A percentile compares a stretch with the other conserved stretches of the same genome.
Conservation (phyloP, 2,797 vertebrate species). For the Lateolabrax maculatus region DNA sequence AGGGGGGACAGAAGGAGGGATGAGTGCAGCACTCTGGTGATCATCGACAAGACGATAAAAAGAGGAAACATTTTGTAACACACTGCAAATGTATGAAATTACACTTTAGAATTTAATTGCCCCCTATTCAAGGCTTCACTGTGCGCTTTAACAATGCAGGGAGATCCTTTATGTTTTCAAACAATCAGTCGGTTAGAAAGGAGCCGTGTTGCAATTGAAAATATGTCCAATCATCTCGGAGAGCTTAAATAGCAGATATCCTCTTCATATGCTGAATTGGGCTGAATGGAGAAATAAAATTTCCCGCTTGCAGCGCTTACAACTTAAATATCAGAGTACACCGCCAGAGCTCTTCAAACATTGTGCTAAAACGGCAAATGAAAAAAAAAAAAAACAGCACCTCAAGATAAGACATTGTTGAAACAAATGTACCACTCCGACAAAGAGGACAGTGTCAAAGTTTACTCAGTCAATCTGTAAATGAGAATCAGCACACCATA, state of each 20-base stretch:
- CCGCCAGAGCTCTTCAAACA: conserved; percentile 48
- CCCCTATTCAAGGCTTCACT: conserved; percentile 86
- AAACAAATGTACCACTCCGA: conserved; percentile 63
- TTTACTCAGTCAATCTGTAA: conserved; percentile 70
- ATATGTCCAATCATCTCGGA: conserved; percentile 68
- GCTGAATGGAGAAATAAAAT: conserved; percentile 48
- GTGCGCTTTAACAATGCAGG: conserved; percentile 74
- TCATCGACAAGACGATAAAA: conserved; percentile 78
- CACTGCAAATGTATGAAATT: conserved; percentile 82
- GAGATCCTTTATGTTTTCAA: conserved; percentile 79
- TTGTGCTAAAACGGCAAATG: conserved; percentile 22
- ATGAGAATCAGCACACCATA: conserved; percentile 52
- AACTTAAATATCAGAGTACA: conserved; percentile 42
- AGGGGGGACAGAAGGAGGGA: conserved; percentile 56
- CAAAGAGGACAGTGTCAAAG: conserved; percentile 62
- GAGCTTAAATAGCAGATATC: conserved; percentile 70
- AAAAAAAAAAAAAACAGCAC: conserved; percentile 35
- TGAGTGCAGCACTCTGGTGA: conserved; percentile 74
- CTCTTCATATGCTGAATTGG: conserved; percentile 56
- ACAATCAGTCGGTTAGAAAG: conserved; percentile 76
- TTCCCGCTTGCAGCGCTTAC: conserved; percentile 21
- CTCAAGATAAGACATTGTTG: conserved; percentile 64
- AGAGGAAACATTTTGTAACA: conserved; percentile 80
- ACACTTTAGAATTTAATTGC: conserved; percentile 86
- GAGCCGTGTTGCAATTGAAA: conserved; percentile 75